Evolutionary conservation across 2,888 invertebrate genomes (phyloP), one percentile per base, ranked within the genome.

Genomic region (Plutella xylostella): DNA sequence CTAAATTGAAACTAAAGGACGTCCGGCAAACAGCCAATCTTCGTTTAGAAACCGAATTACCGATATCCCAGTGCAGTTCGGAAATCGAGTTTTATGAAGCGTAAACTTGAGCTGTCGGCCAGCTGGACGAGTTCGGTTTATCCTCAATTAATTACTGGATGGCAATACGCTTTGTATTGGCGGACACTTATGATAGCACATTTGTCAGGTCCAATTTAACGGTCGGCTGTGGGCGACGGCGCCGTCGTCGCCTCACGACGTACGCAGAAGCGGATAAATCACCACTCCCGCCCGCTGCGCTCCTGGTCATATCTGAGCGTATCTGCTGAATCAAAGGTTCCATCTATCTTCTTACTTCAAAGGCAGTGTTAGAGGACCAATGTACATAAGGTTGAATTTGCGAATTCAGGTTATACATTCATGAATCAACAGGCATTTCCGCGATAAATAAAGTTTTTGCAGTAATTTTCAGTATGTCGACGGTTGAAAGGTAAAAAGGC

Each of bases 41-140:
- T 73, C 60, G 67, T 58, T 60, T 56, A 55, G 58, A 70, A n/a
- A 80, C 71, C 76, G 65, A 70, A 80, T 80, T 79, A 82, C 68
- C 55, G 59, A 70, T 67, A 65, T 65, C 63, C 62, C 64, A 62
- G 59, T 44, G 37, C 42, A 42, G 2, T 33, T n/a, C 14, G 22
- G 18, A 30, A 22, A 42, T 34, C 33, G 22, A 42, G 20, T 42
- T 42, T 42, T 14, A 40, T 25, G 15, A 22, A 19, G 42, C 34
- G 22, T 34, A 33, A 43, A 43, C 34, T 43, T 42, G 11, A 20
- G 18, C 38, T 6, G 20, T 7, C 34, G 34, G 34, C 14, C 34
- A 11, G 34, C 3, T 9, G 3, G 17, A 34, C 17, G 7, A 19
- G 21, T 20, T 34, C 33, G 11, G n/a, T 42, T n/a, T 20, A 42